phyloP scores from a whole-genome alignment of 2,113 vertebrate species.

The Syngnathus scovelli region DNA sequence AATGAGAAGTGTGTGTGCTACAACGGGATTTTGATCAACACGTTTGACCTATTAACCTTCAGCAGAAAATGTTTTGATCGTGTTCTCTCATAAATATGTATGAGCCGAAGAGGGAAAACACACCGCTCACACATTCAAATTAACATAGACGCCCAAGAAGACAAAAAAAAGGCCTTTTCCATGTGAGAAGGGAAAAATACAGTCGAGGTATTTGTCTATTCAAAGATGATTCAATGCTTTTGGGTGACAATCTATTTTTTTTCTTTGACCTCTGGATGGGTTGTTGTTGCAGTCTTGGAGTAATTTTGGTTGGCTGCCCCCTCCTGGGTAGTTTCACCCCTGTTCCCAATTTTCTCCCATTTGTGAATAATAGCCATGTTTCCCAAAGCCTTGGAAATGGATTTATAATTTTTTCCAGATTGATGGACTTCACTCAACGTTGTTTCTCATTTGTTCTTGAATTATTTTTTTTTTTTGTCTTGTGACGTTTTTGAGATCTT shows the following conservation, averaged over 20 bases:
- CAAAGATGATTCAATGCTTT: not conserved
- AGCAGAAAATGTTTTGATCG: conserved; percentile 54
- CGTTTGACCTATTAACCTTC: conserved; percentile 70
- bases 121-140: conserved; percentile 1
- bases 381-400: not conserved
- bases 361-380: not conserved
- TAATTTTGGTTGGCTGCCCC: not conserved
- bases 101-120: conserved; percentile 15
- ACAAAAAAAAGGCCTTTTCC: not conserved
- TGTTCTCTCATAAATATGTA: conserved; percentile 51
- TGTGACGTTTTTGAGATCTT: not conserved
- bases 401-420: not conserved
- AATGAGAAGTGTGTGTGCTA: conserved; percentile 59
- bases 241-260: not conserved
- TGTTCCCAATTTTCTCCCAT: not conserved
- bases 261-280: not conserved
- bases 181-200: not conserved
- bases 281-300: not conserved
- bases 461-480: no score
- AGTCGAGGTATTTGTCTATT: not conserved
- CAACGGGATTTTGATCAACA: conserved; percentile 59
- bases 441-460: not conserved
- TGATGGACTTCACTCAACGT: not conserved
- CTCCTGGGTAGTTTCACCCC: not conserved
- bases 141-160: not conserved